These are phyloP conservation scores for Nomada flava DNA, from an alignment of 2,888 invertebrate genomes.

Conservation along the genomic window DNA sequence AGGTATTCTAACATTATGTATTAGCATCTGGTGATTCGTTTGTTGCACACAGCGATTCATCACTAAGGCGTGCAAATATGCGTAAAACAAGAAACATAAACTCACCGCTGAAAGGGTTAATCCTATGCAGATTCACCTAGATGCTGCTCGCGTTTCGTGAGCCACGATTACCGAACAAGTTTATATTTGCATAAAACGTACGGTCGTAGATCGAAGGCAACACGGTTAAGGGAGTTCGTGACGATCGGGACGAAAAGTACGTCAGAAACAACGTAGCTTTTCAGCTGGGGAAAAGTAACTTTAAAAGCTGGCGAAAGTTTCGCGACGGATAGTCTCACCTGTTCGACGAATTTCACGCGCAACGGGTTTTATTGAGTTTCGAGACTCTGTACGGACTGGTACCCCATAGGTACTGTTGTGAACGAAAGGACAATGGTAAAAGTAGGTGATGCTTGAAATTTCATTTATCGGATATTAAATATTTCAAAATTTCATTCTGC, in stretches of 20 bases:
- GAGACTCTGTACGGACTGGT: no score
- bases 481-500: no score
- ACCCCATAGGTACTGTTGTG: background rate
- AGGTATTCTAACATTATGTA: no score
- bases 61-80: no score
- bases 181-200: constrained; percentile 24
- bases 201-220: background rate
- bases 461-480: no score
- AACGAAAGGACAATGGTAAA: background rate
- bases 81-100: no score
- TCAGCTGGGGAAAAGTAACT: background rate
- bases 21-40: no score
- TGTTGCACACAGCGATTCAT: no score
- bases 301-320: background rate
- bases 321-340: background rate
- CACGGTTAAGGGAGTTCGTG: background rate
- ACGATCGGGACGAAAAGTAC: background rate
- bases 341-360: background rate
- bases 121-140: no score
- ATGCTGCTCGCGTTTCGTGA: no score
- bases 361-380: background rate
- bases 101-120: no score
- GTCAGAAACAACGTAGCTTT: background rate
- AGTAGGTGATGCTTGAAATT: background rate
- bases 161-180: background rate